Evolutionary conservation across 1,140 invertebrate species (phyloP).

Genomic region (Bradynema listronoti): DNA sequence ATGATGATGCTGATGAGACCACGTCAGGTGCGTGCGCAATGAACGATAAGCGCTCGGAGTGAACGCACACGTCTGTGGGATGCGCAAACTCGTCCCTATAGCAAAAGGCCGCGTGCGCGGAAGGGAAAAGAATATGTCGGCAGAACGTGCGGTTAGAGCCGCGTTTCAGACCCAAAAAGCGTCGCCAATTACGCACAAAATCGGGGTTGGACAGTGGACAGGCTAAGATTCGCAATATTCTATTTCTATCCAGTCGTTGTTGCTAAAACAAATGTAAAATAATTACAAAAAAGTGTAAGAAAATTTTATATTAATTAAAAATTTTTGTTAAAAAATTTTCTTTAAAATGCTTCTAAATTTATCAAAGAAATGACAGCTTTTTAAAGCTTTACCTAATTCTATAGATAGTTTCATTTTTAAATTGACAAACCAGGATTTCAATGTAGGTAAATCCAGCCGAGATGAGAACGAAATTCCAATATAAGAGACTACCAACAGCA

Average conservation of each 20-base stretch:
- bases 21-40: too few species aligned
- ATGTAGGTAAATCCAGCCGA: constrained; percentile 38
- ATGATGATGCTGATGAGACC: too few species aligned
- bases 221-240: constrained; percentile 10
- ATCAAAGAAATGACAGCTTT: too few species aligned
- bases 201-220: constrained; percentile 16
- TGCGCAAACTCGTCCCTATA: too few species aligned
- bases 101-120: constrained; percentile 13
- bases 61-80: too few species aligned
- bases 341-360: too few species aligned
- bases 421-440: constrained; percentile 33
- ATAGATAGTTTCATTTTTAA: too few species aligned
- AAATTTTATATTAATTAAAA: too few species aligned
- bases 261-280: constrained; percentile 17
- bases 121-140: constrained; percentile 26
- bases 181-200: constrained; percentile 20
- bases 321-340: too few species aligned
- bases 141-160: constrained; percentile 16
- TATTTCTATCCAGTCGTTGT: not conserved
- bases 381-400: too few species aligned
- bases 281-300: too few species aligned
- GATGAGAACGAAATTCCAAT: constrained; percentile 42
- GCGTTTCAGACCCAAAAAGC: constrained; percentile 21
- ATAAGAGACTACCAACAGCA: constrained; percentile 36
- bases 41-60: too few species aligned